These are phyloP conservation scores for Gambusia affinis DNA, from an alignment of 2,113 vertebrate genomes.

Conservation along the genomic window DNA sequence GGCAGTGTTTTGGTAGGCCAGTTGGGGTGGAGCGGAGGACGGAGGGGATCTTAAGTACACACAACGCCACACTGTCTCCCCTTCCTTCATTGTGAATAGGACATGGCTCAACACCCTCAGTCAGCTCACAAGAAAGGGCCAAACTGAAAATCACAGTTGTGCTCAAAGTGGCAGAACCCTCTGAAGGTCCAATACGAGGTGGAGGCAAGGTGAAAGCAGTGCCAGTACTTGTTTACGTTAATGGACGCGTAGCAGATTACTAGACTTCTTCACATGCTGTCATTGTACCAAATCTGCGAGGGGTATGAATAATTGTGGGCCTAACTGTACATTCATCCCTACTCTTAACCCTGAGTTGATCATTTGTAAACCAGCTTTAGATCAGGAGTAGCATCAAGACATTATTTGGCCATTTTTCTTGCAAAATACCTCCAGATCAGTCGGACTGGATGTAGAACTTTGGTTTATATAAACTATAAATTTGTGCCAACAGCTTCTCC, in stretches of 20 bases:
- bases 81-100: slow-evolving; percentile 30
- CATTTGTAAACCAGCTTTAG: too few relatives aligned
- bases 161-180: slow-evolving; percentile 14
- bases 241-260: slow-evolving; percentile 50
- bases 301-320: too few relatives aligned
- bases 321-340: too few relatives aligned
- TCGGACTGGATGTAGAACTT: too few relatives aligned
- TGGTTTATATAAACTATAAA: too few relatives aligned
- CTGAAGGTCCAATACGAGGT: background rate
- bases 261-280: slow-evolving; percentile 45
- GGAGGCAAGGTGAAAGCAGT: background rate
- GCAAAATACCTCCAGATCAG: too few relatives aligned
- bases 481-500: too few relatives aligned
- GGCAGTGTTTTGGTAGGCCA: slow-evolving; percentile 39
- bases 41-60: slow-evolving; percentile 44
- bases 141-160: slow-evolving; percentile 20
- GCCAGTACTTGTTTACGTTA: background rate
- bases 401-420: too few relatives aligned
- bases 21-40: background rate
- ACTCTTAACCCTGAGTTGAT: too few relatives aligned
- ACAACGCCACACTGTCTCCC: slow-evolving; percentile 25
- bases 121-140: slow-evolving; percentile 40
- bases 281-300: too few relatives aligned
- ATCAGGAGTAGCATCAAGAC: too few relatives aligned
- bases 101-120: slow-evolving; percentile 51